Percentiles rank a stretch among this genome's conserved stretches.
These are phyloP conservation scores for Sebastes minor DNA, from an alignment of 2,797 vertebrate species.

Conservation along the genomic window DNA sequence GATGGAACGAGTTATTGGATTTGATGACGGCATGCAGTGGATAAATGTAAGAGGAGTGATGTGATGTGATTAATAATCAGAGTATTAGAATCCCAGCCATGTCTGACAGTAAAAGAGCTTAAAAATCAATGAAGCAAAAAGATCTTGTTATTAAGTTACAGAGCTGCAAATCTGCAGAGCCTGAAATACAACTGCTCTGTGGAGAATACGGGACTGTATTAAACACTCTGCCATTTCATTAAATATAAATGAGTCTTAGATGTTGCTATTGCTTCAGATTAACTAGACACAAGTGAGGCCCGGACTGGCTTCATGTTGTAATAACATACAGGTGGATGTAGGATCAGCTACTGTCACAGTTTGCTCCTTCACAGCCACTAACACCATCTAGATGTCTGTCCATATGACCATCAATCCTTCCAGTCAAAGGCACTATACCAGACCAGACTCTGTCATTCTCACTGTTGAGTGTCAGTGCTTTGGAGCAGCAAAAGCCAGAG, in stretches of 20 bases:
- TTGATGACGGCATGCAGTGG: background rate
- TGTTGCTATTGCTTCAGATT: constrained; percentile 8
- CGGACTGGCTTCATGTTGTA: background rate
- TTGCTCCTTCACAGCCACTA: background rate
- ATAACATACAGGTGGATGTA: background rate
- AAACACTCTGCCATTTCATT: constrained; percentile 1
- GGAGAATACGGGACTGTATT: background rate
- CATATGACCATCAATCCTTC: background rate
- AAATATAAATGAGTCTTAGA: background rate
- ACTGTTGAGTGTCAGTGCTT: background rate
- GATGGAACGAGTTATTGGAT: background rate
- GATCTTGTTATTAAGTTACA: background rate
- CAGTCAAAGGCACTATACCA: background rate
- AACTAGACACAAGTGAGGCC: background rate
- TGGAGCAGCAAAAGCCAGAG: background rate
- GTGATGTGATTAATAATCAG: background rate
- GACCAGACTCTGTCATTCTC: background rate
- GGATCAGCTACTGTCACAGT: background rate
- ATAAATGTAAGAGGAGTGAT: background rate
- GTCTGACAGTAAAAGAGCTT: background rate
- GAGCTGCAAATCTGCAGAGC: background rate
- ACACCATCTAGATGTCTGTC: background rate
- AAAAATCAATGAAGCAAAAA: constrained; percentile 5
- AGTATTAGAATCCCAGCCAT: background rate
- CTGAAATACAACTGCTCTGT: constrained; percentile 4